Conservation (phyloP, 2,113 vertebrate species). For the Rhizomys pruinosus region DNA sequence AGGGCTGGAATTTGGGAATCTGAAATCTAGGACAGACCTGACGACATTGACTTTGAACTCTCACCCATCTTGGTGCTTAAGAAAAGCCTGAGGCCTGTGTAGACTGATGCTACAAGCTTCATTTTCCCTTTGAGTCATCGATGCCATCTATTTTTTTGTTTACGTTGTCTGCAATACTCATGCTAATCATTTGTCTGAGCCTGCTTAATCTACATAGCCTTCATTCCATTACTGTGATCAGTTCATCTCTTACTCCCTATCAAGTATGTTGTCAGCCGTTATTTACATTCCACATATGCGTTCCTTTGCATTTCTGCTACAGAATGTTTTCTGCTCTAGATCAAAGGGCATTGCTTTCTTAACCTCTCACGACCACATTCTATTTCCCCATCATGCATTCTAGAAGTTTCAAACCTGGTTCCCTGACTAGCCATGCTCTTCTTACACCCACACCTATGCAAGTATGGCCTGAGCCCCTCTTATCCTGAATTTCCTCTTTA, state of each 20-base stretch:
- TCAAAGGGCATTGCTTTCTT: slow-evolving; percentile 20
- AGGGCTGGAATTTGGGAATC: neutral
- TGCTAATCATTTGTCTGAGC: neutral
- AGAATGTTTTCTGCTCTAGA: slow-evolving; percentile 9
- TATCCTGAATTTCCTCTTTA: neutral
- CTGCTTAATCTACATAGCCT: neutral
- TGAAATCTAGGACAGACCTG: neutral
- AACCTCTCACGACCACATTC: neutral
- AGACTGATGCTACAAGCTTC: neutral
- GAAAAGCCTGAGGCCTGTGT: neutral
- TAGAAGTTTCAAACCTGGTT: slow-evolving; percentile 9
- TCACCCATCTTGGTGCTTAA: neutral
- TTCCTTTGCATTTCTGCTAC: neutral
- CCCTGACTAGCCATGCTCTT: neutral
- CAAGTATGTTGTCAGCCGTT: no score
- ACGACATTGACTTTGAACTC: neutral
- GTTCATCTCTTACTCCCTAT: no score
- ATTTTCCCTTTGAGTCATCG: neutral
- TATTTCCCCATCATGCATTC: neutral
- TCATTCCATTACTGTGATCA: neutral
- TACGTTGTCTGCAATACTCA: neutral
- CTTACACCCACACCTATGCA: neutral
- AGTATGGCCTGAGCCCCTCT: neutral
- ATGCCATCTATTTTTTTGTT: neutral
- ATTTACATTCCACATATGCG: neutral